These are phyloP conservation scores for Cyaniris semiargus DNA, from an alignment of 2,888 invertebrate species.

Conservation along the genomic window DNA sequence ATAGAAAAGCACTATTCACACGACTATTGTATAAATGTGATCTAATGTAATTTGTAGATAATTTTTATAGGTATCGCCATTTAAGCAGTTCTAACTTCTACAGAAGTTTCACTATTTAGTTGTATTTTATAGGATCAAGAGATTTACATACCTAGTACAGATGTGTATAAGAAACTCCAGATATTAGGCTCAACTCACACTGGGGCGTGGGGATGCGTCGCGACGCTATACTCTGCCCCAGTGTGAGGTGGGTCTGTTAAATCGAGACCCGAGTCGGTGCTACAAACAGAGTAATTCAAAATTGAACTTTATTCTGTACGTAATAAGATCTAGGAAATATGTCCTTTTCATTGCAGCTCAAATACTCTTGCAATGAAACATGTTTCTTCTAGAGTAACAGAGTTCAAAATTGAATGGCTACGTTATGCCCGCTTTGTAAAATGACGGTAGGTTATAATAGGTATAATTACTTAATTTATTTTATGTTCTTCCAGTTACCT, in stretches of 20 bases:
- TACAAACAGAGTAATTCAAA: neutral
- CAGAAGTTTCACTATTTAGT: constrained; percentile 5
- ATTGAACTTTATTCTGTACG: neutral
- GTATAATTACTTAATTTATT: constrained; percentile 28
- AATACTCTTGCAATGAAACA: neutral
- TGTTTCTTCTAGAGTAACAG: neutral
- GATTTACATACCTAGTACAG: neutral
- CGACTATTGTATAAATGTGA: constrained; percentile 55
- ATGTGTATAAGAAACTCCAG: too few relatives aligned
- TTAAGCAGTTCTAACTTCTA: constrained; percentile 18
- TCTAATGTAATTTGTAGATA: constrained; percentile 50
- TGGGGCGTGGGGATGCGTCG: too few relatives aligned
- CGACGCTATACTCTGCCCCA: too few relatives aligned
- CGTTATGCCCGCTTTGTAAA: neutral
- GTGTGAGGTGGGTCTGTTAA: neutral
- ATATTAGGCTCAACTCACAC: too few relatives aligned
- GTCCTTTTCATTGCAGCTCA: too few relatives aligned
- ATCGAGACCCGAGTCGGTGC: neutral
- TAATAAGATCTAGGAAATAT: too few relatives aligned
- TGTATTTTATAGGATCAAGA: neutral
- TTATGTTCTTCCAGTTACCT: constrained; percentile 21
- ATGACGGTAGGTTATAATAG: neutral
- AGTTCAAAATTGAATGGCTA: neutral
- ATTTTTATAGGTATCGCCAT: constrained; percentile 39
- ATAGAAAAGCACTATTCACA: constrained; percentile 37